These are phyloP conservation scores for Pyrocoelia pectoralis DNA, from an alignment of 2,888 invertebrate genomes.

Conservation along the genomic window DNA sequence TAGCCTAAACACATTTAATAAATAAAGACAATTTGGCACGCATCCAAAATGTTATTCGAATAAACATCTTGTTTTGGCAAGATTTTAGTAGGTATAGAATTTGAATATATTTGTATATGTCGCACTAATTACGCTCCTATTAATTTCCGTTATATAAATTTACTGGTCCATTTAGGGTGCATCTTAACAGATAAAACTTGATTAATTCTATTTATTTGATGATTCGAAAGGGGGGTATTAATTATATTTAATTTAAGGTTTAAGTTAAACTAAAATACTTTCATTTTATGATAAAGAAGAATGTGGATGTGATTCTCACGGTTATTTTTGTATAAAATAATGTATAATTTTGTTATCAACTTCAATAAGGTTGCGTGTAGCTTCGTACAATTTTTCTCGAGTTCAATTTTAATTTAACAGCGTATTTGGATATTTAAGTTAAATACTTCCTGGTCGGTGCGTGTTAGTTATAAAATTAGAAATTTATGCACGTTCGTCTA, in stretches of 20 bases:
- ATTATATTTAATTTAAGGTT: conserved; percentile 13
- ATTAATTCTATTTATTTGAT: background rate
- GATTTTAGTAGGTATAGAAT: conserved; percentile 11
- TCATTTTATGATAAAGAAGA: conserved; percentile 17
- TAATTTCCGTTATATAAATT: conserved; percentile 10
- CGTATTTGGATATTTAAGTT: conserved; percentile 8
- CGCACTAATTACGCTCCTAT: conserved; percentile 18
- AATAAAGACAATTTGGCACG: conserved; percentile 25
- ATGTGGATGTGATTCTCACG: conserved; percentile 30
- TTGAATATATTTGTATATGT: conserved; percentile 24
- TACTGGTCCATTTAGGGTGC: conserved; percentile 7
- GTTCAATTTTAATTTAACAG: conserved; percentile 19
- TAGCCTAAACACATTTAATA: conserved; percentile 14
- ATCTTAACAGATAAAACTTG: conserved; percentile 1
- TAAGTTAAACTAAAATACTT: background rate
- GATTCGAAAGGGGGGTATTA: background rate
- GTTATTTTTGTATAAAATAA: conserved; percentile 21
- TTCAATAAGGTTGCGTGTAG: conserved; percentile 26
- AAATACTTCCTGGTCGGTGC: conserved; percentile 13
- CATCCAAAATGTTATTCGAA: conserved; percentile 20
- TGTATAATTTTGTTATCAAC: conserved; percentile 22
- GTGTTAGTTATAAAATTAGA: background rate
- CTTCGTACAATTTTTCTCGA: conserved; percentile 22
- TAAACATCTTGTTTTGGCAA: conserved; percentile 24
- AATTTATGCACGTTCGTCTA: background rate